These are phyloP conservation scores for Charadrius vociferus DNA, from an alignment of 2,113 vertebrate genomes.

Conservation along the genomic window DNA sequence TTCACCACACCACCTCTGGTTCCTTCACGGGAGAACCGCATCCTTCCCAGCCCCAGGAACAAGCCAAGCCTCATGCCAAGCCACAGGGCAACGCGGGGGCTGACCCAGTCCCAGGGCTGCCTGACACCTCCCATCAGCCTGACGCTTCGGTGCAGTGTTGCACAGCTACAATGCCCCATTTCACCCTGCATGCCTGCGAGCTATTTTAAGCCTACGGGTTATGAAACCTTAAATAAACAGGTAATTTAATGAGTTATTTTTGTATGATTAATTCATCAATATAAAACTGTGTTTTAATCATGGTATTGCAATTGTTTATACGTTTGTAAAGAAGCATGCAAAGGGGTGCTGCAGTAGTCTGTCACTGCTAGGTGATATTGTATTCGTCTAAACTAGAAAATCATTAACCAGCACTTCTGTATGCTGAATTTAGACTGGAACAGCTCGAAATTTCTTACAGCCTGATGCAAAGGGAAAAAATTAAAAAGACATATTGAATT, in stretches of 20 bases:
- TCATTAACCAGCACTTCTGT: background rate
- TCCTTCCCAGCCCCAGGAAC: background rate
- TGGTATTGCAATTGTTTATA: background rate
- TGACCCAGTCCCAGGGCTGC: background rate
- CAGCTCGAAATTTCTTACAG: background rate
- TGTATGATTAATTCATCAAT: background rate
- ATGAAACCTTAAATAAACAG: background rate
- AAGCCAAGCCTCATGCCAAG: background rate
- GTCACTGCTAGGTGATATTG: background rate
- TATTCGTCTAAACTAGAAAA: background rate
- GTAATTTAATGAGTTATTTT: background rate
- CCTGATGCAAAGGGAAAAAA: background rate
- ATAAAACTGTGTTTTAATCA: background rate
- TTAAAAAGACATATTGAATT: background rate
- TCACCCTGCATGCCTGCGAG: background rate
- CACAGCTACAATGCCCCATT: background rate
- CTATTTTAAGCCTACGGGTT: background rate
- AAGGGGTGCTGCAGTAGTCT: background rate
- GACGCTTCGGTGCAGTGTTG: too few species aligned
- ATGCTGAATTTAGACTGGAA: background rate
- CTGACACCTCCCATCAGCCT: background rate
- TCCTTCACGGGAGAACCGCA: fast-evolving
- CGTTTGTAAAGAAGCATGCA: background rate
- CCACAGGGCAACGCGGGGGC: fast-evolving
- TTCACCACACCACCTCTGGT: fast-evolving